Conservation (phyloP, 2,113 vertebrate species). For the Catharus fuscescens region DNA sequence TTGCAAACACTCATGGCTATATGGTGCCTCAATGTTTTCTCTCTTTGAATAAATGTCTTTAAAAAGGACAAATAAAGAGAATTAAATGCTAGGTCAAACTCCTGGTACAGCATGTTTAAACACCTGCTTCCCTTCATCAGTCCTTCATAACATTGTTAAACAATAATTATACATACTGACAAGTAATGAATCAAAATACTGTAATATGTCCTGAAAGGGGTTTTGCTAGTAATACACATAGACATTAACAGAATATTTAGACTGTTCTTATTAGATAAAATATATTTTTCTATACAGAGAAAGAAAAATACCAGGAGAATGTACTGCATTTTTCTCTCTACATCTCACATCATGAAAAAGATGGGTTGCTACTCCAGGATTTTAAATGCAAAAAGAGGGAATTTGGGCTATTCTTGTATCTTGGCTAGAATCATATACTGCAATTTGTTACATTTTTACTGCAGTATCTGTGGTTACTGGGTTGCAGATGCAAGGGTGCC, state of each 20-base stretch:
- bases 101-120: conserved; percentile 79
- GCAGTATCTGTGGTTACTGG: too few relatives aligned
- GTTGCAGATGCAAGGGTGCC: rapidly evolving
- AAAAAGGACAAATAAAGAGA: conserved; percentile 68
- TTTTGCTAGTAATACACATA: conserved; percentile 67
- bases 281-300: conserved; percentile 30
- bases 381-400: neutral
- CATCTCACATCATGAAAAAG: neutral
- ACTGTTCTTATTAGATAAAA: conserved; percentile 48
- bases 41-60: conserved; percentile 69
- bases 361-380: neutral
- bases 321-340: neutral
- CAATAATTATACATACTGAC: conserved; percentile 78
- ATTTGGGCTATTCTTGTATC: neutral
- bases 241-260: conserved; percentile 58
- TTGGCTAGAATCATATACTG: neutral
- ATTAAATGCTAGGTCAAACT: conserved; percentile 74
- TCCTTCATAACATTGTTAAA: conserved; percentile 80
- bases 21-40: conserved; percentile 62
- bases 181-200: conserved; percentile 79
- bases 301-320: conserved; percentile 15
- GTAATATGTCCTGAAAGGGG: conserved; percentile 69
- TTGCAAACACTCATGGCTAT: conserved; percentile 73
- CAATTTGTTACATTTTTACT: neutral
- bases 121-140: conserved; percentile 83